Conservation (phyloP, 2,113 vertebrate genomes). For the Alouatta palliata region DNA sequence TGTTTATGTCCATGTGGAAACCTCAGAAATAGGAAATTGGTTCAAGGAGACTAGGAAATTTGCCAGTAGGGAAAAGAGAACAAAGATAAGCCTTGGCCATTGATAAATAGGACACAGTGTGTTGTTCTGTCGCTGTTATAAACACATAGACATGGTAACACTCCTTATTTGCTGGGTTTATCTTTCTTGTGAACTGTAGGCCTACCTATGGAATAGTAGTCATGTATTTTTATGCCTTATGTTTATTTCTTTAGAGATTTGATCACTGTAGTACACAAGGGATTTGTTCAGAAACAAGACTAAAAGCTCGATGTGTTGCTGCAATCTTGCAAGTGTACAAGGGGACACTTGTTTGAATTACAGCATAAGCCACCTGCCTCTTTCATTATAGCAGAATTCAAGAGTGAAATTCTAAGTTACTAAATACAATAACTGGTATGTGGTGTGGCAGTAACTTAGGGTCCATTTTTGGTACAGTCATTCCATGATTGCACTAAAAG, state of each 20-base stretch:
- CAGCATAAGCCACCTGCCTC: background rate
- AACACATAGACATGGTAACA: background rate
- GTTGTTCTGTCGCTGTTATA: background rate
- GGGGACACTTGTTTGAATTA: background rate
- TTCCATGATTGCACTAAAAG: background rate
- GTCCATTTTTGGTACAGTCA: background rate
- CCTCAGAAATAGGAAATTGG: constrained; percentile 30
- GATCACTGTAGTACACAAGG: background rate
- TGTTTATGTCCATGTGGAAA: background rate
- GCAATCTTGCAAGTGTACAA: background rate
- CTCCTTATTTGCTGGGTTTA: background rate
- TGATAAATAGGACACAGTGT: background rate
- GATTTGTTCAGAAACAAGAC: background rate
- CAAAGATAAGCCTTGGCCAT: background rate
- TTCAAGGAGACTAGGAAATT: background rate
- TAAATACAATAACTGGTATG: background rate
- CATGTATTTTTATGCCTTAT: background rate
- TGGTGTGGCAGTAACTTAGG: background rate
- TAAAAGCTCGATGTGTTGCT: background rate
- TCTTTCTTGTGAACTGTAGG: background rate
- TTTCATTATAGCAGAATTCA: background rate
- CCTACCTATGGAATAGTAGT: background rate
- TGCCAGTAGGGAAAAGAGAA: background rate
- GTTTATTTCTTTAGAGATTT: background rate
- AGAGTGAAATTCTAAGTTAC: constrained; percentile 11